phyloP scores from a whole-genome alignment of 2,797 vertebrate genomes.

The Threskiornis aethiopicus region DNA sequence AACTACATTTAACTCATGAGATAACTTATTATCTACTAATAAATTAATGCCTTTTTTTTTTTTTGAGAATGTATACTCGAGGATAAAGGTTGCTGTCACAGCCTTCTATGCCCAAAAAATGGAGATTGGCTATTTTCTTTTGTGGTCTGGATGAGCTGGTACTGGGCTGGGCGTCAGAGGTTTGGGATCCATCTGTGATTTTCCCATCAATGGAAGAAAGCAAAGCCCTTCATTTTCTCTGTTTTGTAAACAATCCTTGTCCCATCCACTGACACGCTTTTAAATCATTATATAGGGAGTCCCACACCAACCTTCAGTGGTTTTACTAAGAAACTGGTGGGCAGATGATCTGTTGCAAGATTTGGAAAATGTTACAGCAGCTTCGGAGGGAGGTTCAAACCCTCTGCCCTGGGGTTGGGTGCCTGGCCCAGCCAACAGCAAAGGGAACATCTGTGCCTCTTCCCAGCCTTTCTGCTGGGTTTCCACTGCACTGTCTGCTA shows the following conservation, averaged over 20 bases:
- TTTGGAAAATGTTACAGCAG: neutral
- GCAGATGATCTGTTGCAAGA: neutral
- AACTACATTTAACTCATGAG: neutral
- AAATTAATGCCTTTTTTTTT: neutral
- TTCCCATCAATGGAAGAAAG: neutral
- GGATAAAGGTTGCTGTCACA: neutral
- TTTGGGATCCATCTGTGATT: neutral
- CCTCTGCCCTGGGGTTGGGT: neutral
- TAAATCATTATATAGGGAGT: neutral
- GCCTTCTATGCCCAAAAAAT: rapidly evolving
- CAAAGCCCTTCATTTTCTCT: neutral
- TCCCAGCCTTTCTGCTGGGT: neutral
- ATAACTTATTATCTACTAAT: neutral
- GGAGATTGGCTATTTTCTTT: neutral
- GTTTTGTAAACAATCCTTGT: neutral
- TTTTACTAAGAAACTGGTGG: neutral
- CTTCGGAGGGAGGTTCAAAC: neutral
- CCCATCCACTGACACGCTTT: neutral
- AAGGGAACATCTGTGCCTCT: neutral
- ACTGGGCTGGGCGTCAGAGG: neutral
- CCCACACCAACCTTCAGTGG: neutral
- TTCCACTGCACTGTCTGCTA: neutral
- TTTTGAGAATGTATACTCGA: neutral
- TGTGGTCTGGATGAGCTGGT: neutral
- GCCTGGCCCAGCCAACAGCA: neutral